phyloP scores from a whole-genome alignment of 2,113 vertebrate species.

The Crotophaga sulcirostris region DNA sequence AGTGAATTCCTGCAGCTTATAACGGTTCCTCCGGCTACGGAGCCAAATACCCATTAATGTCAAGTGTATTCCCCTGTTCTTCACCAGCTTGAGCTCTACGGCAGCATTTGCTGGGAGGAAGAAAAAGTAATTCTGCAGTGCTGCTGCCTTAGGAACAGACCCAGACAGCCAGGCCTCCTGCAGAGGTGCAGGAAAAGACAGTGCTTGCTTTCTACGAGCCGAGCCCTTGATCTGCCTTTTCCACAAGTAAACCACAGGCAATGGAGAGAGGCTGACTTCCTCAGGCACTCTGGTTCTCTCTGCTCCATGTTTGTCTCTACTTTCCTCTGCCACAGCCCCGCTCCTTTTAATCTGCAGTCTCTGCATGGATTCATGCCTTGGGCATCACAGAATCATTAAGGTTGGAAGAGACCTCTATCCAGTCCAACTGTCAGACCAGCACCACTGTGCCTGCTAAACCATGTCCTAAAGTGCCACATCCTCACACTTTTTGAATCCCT shows the following conservation, averaged over 20 bases:
- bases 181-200: neutral
- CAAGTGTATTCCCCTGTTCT: neutral
- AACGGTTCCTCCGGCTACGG: neutral
- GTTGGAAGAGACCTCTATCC: no score
- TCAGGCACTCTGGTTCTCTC: neutral
- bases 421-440: no score
- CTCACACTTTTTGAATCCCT: no score
- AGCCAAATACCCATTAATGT: no score
- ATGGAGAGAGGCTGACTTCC: neutral
- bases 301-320: neutral
- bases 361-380: fast-evolving
- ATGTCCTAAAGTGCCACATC: no score
- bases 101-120: neutral
- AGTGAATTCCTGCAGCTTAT: neutral
- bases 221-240: neutral
- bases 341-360: neutral
- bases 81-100: neutral
- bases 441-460: no score
- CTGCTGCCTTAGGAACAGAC: neutral
- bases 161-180: neutral
- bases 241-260: fast-evolving
- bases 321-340: neutral
- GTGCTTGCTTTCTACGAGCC: fast-evolving
- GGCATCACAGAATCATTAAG: no score
- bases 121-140: neutral